Evolutionary conservation across 2,888 invertebrate genomes (phyloP).

Genomic region (Cyclophora punctaria): DNA sequence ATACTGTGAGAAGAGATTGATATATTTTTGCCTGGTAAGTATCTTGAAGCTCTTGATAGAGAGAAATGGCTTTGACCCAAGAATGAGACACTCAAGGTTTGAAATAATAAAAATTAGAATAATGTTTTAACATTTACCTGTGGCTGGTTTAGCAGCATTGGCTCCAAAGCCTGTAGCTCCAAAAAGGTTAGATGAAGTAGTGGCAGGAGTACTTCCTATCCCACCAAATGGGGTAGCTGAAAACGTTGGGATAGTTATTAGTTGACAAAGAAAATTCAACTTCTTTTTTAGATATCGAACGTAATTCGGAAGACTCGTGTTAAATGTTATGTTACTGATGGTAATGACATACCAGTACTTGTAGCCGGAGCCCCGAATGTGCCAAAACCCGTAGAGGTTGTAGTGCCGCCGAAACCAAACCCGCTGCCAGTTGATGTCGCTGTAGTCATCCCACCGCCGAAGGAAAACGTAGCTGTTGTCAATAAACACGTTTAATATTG

Average conservation of each 20-base stretch:
- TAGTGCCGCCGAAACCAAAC: slow-evolving; percentile 46
- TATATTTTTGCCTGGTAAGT: too few species aligned
- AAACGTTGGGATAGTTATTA: neutral
- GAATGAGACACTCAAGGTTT: too few species aligned
- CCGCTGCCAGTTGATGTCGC: slow-evolving; percentile 67
- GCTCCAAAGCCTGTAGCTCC: slow-evolving; percentile 66
- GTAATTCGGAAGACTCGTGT: too few species aligned
- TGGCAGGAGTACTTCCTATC: slow-evolving; percentile 64
- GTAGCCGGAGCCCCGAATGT: slow-evolving; percentile 60
- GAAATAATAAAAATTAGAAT: too few species aligned
- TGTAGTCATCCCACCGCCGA: slow-evolving; percentile 54
- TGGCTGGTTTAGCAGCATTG: slow-evolving; percentile 59
- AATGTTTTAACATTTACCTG: slow-evolving; percentile 32
- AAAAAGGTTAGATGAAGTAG: slow-evolving; percentile 72
- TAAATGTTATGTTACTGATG: neutral
- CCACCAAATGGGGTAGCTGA: slow-evolving; percentile 66
- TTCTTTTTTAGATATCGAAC: neutral
- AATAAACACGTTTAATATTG: slow-evolving; percentile 15
- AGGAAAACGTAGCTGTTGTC: slow-evolving; percentile 55
- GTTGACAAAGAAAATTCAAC: neutral
- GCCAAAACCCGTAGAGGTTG: slow-evolving; percentile 48
- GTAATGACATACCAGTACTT: slow-evolving; percentile 35
- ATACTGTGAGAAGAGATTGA: too few species aligned
- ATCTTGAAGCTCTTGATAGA: too few species aligned
- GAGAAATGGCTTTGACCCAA: too few species aligned